Conservation (phyloP, 2,888 invertebrate species). For the Ceriagrion tenellum region DNA sequence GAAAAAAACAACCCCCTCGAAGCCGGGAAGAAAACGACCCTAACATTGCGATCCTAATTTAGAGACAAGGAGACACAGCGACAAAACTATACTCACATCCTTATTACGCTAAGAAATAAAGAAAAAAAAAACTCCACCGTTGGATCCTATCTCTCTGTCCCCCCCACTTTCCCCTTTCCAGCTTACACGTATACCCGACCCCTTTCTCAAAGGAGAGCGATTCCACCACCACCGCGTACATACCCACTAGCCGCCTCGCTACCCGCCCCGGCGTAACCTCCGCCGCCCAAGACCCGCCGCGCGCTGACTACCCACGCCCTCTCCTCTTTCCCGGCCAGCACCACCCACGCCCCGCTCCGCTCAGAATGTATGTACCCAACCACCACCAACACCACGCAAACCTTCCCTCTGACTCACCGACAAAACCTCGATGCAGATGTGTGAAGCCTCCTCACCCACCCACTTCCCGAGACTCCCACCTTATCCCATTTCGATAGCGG, state of each 20-base stretch:
- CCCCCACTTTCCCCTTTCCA: neutral
- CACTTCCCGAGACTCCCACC: neutral
- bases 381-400: neutral
- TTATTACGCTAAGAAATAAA: neutral
- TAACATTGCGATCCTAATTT: slow-evolving; percentile 26
- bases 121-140: neutral
- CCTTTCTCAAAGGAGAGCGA: slow-evolving; percentile 10
- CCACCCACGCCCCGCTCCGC: slow-evolving; percentile 7
- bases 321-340: neutral
- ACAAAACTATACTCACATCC: slow-evolving; percentile 29
- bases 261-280: neutral
- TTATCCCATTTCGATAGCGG: neutral
- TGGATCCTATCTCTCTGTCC: neutral
- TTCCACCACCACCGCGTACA: neutral
- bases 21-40: neutral
- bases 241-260: neutral
- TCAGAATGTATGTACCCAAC: neutral
- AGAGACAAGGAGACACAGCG: neutral
- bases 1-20: neutral
- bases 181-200: neutral
- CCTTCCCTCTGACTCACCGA: slow-evolving; percentile 55
- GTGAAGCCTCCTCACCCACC: neutral
- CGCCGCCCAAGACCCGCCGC: neutral
- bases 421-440: neutral
- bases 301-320: neutral